phyloP scores from a whole-genome alignment of 2,113 vertebrate species.

The Pomatorhinus ruficollis region DNA sequence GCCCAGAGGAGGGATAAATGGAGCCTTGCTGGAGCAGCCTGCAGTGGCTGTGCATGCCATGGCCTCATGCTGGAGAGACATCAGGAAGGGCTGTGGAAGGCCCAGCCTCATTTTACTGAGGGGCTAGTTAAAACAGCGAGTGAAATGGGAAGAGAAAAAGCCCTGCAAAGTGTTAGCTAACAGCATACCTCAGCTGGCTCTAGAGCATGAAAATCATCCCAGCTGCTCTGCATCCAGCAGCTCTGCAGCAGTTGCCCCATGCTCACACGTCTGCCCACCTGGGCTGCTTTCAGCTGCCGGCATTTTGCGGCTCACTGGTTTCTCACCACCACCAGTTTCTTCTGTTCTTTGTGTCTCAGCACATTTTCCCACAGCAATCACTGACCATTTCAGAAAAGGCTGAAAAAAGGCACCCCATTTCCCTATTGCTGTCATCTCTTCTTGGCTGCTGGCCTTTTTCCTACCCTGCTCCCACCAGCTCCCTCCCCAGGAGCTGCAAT shows the following conservation, averaged over 20 bases:
- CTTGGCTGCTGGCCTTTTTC: neutral
- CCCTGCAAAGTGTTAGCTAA: neutral
- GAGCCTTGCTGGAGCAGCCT: neutral
- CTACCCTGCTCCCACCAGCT: neutral
- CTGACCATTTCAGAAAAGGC: neutral
- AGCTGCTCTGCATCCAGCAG: rapidly evolving
- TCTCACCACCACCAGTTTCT: neutral
- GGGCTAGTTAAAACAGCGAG: neutral
- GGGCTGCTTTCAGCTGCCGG: neutral
- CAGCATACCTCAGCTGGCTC: neutral
- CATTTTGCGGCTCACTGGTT: neutral
- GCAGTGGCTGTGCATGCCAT: neutral
- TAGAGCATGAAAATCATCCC: neutral
- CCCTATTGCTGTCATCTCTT: neutral
- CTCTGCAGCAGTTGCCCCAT: neutral
- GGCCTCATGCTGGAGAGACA: rapidly evolving
- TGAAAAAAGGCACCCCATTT: neutral
- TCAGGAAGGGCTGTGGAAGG: neutral
- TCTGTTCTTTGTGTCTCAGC: neutral
- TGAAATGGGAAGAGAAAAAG: neutral
- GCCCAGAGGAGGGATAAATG: conserved; percentile 48
- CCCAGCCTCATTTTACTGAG: neutral
- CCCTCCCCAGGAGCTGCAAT: neutral
- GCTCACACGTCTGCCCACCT: neutral
- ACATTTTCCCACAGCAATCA: neutral